Evolutionary conservation across 2,113 vertebrate genomes (phyloP).

Genomic region (Colistium nudipinnis): DNA sequence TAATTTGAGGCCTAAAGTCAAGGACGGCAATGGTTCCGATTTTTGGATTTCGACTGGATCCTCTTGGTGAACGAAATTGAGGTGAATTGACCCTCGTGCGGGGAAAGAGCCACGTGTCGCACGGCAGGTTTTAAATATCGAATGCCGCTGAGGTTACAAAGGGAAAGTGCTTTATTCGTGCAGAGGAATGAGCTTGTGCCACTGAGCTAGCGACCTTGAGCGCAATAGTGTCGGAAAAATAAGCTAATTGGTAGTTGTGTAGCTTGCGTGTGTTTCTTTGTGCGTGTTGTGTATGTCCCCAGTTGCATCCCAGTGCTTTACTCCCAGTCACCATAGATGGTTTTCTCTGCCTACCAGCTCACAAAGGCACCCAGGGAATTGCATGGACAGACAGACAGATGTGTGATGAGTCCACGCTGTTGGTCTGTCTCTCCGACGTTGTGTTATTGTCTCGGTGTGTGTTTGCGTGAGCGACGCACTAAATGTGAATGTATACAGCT

Average conservation of each 20-base stretch:
- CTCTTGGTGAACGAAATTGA: constrained; percentile 16
- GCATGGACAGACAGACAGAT: constrained; percentile 45
- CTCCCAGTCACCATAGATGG: constrained; percentile 83
- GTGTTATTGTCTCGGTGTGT: not conserved
- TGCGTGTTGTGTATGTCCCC: not conserved
- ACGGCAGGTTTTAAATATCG: constrained; percentile 30
- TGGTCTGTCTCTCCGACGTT: constrained; percentile 27
- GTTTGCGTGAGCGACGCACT: not conserved
- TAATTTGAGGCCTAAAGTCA: constrained; percentile 16
- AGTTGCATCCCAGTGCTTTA: constrained; percentile 76
- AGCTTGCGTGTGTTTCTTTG: not conserved
- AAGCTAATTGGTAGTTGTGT: constrained; percentile 36
- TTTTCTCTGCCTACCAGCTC: constrained; percentile 87
- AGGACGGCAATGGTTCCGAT: constrained; percentile 17
- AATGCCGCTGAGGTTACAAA: constrained; percentile 69
- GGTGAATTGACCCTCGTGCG: not conserved
- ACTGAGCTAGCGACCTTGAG: constrained; percentile 34
- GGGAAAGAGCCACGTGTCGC: constrained; percentile 30
- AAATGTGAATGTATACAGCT: not conserved
- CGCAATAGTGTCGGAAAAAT: constrained; percentile 43
- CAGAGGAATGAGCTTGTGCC: constrained; percentile 18
- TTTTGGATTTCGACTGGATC: not conserved
- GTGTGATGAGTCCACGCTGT: not conserved
- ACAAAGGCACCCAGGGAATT: constrained; percentile 80
- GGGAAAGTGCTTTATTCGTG: constrained; percentile 52